A percentile compares a stretch with the other conserved stretches of the same genome.
These are phyloP conservation scores for Prunella himalayana DNA, from an alignment of 2,113 vertebrate species.

Conservation along the genomic window DNA sequence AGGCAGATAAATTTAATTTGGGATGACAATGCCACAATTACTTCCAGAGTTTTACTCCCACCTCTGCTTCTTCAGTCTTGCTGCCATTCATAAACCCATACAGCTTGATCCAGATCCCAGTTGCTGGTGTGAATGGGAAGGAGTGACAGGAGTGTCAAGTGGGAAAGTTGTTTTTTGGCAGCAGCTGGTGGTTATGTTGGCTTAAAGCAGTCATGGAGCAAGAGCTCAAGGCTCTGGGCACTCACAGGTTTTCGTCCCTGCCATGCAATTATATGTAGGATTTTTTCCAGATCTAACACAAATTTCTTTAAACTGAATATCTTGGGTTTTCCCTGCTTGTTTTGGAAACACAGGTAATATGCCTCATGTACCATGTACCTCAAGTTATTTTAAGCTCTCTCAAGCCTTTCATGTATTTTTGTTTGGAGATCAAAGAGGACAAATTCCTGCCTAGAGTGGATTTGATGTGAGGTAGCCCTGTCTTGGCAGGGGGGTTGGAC, in stretches of 20 bases:
- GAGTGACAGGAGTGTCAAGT: neutral
- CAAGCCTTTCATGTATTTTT: neutral
- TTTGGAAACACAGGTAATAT: neutral
- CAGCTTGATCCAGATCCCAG: neutral
- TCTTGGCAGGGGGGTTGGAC: neutral
- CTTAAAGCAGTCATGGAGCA: neutral
- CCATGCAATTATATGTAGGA: neutral
- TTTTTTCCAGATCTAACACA: neutral
- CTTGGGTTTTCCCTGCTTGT: neutral
- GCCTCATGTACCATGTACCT: neutral
- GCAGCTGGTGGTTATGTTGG: neutral
- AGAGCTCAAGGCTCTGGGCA: neutral
- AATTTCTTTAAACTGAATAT: neutral
- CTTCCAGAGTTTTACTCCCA: neutral
- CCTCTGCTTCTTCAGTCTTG: neutral
- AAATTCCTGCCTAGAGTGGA: neutral
- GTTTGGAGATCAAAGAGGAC: neutral
- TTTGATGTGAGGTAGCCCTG: neutral
- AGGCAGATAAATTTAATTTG: neutral
- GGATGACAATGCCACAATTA: neutral
- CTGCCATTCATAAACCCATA: neutral
- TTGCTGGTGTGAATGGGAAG: neutral
- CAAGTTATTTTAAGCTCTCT: neutral
- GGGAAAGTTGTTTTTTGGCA: neutral
- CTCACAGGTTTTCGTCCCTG: neutral